Evolutionary conservation across 2,113 vertebrate species (phyloP).

Genomic region (cattle (Bos taurus)): DNA sequence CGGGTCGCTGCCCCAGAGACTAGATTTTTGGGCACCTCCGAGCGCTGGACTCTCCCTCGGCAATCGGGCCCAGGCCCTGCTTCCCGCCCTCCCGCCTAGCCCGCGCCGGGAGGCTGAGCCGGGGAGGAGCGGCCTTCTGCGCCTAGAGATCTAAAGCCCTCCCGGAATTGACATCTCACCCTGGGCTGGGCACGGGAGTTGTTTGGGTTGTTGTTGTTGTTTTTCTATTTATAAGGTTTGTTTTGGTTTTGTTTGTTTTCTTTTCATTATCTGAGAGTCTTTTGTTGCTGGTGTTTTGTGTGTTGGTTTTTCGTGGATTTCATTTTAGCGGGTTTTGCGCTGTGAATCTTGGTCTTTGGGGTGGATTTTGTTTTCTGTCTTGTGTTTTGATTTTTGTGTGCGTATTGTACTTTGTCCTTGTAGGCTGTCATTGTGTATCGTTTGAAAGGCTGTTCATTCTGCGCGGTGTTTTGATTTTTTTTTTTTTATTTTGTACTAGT

Average conservation of each 20-base stretch:
- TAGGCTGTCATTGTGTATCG: neutral
- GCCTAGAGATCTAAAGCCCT: conserved; percentile 44
- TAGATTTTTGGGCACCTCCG: conserved; percentile 16
- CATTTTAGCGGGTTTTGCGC: conserved; percentile 43
- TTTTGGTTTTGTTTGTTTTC: conserved; percentile 56
- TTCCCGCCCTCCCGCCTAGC: conserved; percentile 24
- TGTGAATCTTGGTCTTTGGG: neutral
- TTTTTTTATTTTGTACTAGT: conserved; percentile 16
- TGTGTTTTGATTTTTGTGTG: neutral
- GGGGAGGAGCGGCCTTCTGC: neutral
- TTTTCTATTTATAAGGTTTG: conserved; percentile 23
- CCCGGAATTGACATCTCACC: conserved; percentile 61
- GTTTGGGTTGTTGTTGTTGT: neutral
- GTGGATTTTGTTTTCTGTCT: conserved; percentile 27
- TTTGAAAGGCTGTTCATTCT: conserved; percentile 20
- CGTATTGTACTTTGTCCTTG: neutral
- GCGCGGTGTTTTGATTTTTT: neutral
- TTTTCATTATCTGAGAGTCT: neutral
- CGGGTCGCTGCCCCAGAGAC: neutral
- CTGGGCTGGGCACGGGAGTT: neutral
- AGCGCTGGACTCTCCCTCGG: neutral
- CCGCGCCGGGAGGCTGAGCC: neutral
- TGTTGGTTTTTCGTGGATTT: neutral
- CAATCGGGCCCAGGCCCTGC: neutral
- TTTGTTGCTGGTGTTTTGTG: conserved; percentile 29